Evolutionary conservation across 2,797 vertebrate genomes (phyloP), one percentile per base, ranked within the genome.

Genomic region (Pseudotriccus pelzelni): DNA sequence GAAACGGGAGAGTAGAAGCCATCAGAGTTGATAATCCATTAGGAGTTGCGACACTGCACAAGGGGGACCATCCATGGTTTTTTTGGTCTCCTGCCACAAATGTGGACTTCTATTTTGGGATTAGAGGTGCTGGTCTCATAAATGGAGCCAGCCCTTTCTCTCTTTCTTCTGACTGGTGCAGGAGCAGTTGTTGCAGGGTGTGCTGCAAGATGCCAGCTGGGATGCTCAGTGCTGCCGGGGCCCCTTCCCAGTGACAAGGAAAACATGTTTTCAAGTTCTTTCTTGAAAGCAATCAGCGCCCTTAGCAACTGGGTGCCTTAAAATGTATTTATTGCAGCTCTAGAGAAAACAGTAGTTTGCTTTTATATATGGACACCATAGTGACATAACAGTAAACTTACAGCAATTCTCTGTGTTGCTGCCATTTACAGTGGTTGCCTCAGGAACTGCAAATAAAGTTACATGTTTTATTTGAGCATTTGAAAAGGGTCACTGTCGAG

Each of bases 331-430:
- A 94, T 94, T 90, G 9, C 84, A 59, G 85, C 77, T 95, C 91
- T 88, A 94, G 91, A 94, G 89, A 96, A 95, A 96, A 96, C 91
- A 95, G 95, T 91, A 96, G 88, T 93, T 96, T 91, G 91, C 91
- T 95, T 96, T 96, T 94, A 95, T 95, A 91, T 96, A 96, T 94
- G 90, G 91, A 95, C 96, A 94, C 95, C 96, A 96, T 95, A 97
- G 96, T 95, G 96, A 97, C 96, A 96, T 94, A 96, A 97, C 95
- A 97, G 94, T 96, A 97, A 97, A 96, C 93, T 96, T 79, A 94
- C 83, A 94, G 89, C 89, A 90, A 67, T 94, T 82, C 89, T 92
- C 70, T 93, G 91, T 94, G 88, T 95, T 96, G 22, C 89, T 95
- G 94, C 68, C 90, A 93, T 95, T 96, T 96, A 93, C 41, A 74